Evolutionary conservation across 2,888 invertebrate species (phyloP).

Genomic region (Serrognathus titanus): DNA sequence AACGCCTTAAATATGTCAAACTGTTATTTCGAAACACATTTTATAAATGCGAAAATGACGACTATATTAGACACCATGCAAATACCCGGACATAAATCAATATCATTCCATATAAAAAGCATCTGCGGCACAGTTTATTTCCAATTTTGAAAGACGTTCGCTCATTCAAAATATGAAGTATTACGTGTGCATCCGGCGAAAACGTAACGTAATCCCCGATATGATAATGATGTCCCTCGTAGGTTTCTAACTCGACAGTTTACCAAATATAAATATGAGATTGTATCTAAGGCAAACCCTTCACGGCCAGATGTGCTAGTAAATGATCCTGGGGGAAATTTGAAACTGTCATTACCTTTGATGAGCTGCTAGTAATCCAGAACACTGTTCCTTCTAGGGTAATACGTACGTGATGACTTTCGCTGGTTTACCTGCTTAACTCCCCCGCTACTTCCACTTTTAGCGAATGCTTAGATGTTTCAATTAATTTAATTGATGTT

Average conservation of each 20-base stretch:
- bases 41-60: too few species aligned
- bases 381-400: too few species aligned
- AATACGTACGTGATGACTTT: too few species aligned
- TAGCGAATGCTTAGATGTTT: too few species aligned
- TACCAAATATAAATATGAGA: slow-evolving; percentile 10
- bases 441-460: too few species aligned
- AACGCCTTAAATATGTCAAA: too few species aligned
- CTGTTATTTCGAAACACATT: too few species aligned
- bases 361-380: background rate
- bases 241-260: slow-evolving; percentile 7
- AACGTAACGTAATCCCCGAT: too few species aligned
- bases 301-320: slow-evolving; percentile 1
- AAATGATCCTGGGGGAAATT: slow-evolving; percentile 8
- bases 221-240: background rate
- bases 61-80: too few species aligned
- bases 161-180: background rate
- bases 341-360: slow-evolving; percentile 10
- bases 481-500: too few species aligned
- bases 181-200: too few species aligned
- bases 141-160: background rate
- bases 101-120: background rate
- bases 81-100: background rate
- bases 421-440: too few species aligned
- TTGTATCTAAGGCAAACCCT: slow-evolving; percentile 8
- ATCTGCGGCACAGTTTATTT: background rate